These are phyloP conservation scores for Eueides isabella DNA, from an alignment of 1,140 invertebrate genomes.

Conservation along the genomic window DNA sequence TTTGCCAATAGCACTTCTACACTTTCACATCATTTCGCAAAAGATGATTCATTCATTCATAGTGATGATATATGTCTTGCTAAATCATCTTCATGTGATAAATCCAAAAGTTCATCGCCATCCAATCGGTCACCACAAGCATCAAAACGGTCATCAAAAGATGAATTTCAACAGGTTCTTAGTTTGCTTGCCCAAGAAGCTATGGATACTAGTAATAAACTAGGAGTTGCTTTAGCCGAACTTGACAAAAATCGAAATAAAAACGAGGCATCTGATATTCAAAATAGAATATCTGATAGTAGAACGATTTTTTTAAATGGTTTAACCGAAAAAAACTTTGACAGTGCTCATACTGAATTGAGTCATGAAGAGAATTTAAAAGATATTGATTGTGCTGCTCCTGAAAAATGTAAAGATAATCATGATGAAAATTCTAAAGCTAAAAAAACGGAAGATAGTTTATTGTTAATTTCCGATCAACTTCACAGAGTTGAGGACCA, in stretches of 20 bases:
- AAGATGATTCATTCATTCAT: slow-evolving; percentile 80
- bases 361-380: slow-evolving; percentile 49
- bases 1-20: slow-evolving; percentile 73
- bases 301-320: slow-evolving; percentile 67
- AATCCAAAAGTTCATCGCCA: slow-evolving; percentile 79
- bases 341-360: slow-evolving; percentile 42
- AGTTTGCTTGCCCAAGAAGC: slow-evolving; percentile 84
- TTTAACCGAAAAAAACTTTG: slow-evolving; percentile 58
- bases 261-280: slow-evolving; percentile 62
- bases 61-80: slow-evolving; percentile 73
- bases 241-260: slow-evolving; percentile 77
- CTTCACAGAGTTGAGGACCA: slow-evolving; percentile 78
- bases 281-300: slow-evolving; percentile 67
- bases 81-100: slow-evolving; percentile 78
- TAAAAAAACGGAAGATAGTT: slow-evolving; percentile 78
- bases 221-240: slow-evolving; percentile 79
- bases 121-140: slow-evolving; percentile 74
- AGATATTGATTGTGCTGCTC: slow-evolving; percentile 35
- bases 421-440: slow-evolving; percentile 52
- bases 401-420: slow-evolving; percentile 22
- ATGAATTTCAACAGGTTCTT: slow-evolving; percentile 82
- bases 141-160: slow-evolving; percentile 76
- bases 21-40: slow-evolving; percentile 72
- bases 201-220: slow-evolving; percentile 80
- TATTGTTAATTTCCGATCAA: slow-evolving; percentile 78